These are phyloP conservation scores for Galerucella nymphaeae DNA, from an alignment of 2,888 invertebrate species.

Conservation along the genomic window DNA sequence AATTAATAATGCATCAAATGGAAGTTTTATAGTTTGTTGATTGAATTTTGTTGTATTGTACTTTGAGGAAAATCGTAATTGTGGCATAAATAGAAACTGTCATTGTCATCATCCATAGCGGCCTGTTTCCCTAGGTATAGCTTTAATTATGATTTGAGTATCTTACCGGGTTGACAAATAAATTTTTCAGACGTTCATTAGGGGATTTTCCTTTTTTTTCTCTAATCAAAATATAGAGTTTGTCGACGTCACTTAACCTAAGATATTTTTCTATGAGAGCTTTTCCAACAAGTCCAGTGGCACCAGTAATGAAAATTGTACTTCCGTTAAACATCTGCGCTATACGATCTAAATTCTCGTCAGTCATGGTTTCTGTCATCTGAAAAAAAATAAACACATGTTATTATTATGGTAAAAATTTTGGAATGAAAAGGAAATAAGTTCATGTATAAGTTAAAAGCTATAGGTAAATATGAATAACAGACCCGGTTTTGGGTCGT, in stretches of 20 bases:
- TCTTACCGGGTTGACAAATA: slow-evolving; percentile 57
- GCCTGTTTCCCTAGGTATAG: background rate
- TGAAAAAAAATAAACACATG: background rate
- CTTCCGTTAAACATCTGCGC: slow-evolving; percentile 54
- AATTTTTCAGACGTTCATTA: slow-evolving; percentile 60
- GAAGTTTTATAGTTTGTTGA: too few relatives aligned
- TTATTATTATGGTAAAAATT: too few relatives aligned
- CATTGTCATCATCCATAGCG: too few relatives aligned
- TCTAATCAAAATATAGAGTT: slow-evolving; percentile 62
- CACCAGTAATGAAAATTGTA: slow-evolving; percentile 64
- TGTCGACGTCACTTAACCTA: slow-evolving; percentile 61
- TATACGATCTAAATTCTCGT: slow-evolving; percentile 46
- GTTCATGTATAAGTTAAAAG: too few relatives aligned
- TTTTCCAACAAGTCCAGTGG: slow-evolving; percentile 65
- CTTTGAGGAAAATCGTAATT: too few relatives aligned
- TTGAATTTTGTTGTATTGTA: too few relatives aligned
- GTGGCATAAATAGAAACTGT: too few relatives aligned
- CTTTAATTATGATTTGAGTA: background rate
- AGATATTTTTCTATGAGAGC: slow-evolving; percentile 64
- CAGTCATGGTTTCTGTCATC: slow-evolving; percentile 6
- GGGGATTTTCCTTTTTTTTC: slow-evolving; percentile 61
- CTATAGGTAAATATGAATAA: too few relatives aligned
- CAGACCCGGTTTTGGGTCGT: too few relatives aligned
- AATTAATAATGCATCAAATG: too few relatives aligned
- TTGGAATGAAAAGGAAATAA: too few relatives aligned